Percentiles rank a stretch among this genome's conserved stretches.
Conservation (phyloP, 1,140 invertebrate genomes). For the Callitettix versicolor region DNA sequence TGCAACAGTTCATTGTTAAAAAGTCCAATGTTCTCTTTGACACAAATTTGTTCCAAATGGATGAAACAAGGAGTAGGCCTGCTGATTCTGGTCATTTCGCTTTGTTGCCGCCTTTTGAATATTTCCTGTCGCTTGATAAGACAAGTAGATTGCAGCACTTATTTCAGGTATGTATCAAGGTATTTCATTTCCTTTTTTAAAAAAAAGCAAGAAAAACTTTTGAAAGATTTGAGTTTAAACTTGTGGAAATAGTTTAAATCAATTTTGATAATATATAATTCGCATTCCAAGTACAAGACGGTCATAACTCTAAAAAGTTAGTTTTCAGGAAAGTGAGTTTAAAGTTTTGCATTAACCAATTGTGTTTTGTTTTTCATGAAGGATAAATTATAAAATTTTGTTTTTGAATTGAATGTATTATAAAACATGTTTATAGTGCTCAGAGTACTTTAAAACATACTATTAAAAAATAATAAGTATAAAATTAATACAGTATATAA, state of each 20-base stretch:
- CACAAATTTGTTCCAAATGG: conserved; percentile 27
- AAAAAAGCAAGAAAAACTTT: neutral
- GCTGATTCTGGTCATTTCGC: conserved; percentile 58
- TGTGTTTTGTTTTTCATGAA: too few species aligned
- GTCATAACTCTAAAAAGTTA: neutral
- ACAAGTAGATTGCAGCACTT: conserved; percentile 61
- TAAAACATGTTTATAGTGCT: too few species aligned
- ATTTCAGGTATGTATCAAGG: conserved; percentile 54
- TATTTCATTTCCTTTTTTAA: conserved; percentile 6
- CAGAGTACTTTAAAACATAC: too few species aligned
- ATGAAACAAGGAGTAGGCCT: conserved; percentile 19
- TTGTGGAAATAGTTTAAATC: neutral
- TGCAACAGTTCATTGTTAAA: conserved; percentile 72
- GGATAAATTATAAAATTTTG: too few species aligned
- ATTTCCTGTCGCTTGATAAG: conserved; percentile 61
- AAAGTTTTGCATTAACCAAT: too few species aligned
- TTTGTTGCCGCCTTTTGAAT: conserved; percentile 75
- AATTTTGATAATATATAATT: neutral
- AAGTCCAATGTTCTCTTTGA: conserved; percentile 60
- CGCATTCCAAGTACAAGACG: neutral
- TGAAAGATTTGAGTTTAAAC: neutral
- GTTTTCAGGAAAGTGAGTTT: neutral
- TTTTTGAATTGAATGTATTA: too few species aligned
- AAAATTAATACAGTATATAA: too few species aligned
- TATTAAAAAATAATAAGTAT: too few species aligned